Percentiles rank a stretch among this genome's conserved stretches.
Conservation (phyloP, 2,888 invertebrate genomes). For the Mechanitis messenoides region DNA sequence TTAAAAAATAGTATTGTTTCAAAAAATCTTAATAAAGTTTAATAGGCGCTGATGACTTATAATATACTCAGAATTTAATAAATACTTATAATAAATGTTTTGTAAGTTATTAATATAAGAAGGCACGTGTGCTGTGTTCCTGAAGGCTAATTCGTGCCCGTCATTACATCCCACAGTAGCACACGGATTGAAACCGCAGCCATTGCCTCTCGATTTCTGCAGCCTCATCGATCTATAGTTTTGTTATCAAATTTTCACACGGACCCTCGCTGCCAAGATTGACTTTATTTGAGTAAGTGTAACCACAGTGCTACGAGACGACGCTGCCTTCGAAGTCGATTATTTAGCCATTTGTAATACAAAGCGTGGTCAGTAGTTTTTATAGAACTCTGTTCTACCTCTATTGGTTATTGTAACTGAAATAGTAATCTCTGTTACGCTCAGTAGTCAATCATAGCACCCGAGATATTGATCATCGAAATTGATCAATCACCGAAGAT, state of each 20-base stretch:
- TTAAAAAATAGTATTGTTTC: background rate
- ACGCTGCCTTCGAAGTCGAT: constrained; percentile 26
- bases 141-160: constrained; percentile 59
- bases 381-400: constrained; percentile 39
- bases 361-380: constrained; percentile 41
- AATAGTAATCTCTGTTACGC: constrained; percentile 42
- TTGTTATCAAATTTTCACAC: constrained; percentile 77
- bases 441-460: constrained; percentile 71
- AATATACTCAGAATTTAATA: no score
- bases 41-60: no score
- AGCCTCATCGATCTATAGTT: constrained; percentile 72
- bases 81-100: no score
- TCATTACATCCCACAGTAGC: constrained; percentile 74
- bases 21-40: background rate
- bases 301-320: constrained; percentile 64
- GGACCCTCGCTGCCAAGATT: constrained; percentile 66
- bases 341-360: constrained; percentile 45
- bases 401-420: constrained; percentile 50
- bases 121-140: constrained; percentile 28
- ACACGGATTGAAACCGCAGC: constrained; percentile 70
- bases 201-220: constrained; percentile 63
- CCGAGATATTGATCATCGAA: constrained; percentile 70
- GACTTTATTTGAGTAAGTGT: constrained; percentile 75
- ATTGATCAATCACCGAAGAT: constrained; percentile 75
- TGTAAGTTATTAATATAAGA: background rate